Conservation (phyloP, 2,888 invertebrate genomes). For the Heteromurus nitidus region DNA sequence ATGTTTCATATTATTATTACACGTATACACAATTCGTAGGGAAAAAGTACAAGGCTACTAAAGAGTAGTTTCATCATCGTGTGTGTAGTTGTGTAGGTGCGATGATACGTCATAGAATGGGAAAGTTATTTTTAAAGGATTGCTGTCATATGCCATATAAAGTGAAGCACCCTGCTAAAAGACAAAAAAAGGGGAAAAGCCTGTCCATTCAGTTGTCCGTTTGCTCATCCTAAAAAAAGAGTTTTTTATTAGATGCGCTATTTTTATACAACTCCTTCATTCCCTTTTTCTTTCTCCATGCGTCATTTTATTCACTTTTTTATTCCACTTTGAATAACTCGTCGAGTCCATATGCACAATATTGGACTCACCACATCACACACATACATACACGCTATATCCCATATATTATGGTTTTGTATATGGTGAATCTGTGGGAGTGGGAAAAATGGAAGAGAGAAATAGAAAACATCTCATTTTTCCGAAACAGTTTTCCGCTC, state of each 20-base stretch:
- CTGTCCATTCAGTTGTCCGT: slow-evolving; percentile 16
- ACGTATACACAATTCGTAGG: neutral
- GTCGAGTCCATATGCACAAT: neutral
- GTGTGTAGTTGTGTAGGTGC: neutral
- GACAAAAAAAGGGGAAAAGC: neutral
- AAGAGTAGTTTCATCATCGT: neutral
- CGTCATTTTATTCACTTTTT: slow-evolving; percentile 33
- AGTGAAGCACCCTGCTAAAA: neutral
- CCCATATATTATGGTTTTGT: neutral
- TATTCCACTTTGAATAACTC: slow-evolving; percentile 44
- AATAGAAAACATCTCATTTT: slow-evolving; percentile 22
- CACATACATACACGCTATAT: neutral
- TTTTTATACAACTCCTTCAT: slow-evolving; percentile 30
- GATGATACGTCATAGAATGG: too few relatives aligned
- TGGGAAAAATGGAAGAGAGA: neutral
- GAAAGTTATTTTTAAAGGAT: slow-evolving; percentile 16
- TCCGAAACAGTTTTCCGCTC: slow-evolving; percentile 4
- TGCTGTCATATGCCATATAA: neutral
- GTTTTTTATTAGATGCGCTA: slow-evolving; percentile 30
- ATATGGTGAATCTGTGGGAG: slow-evolving; percentile 1
- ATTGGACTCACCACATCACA: neutral
- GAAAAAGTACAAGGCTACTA: neutral
- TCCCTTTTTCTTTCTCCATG: neutral
- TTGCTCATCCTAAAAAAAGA: slow-evolving; percentile 20
- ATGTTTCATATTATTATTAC: slow-evolving; percentile 21